Evolutionary conservation across 2,888 invertebrate genomes (phyloP), one percentile per base, ranked within the genome.

Genomic region (Bembecia ichneumoniformis): DNA sequence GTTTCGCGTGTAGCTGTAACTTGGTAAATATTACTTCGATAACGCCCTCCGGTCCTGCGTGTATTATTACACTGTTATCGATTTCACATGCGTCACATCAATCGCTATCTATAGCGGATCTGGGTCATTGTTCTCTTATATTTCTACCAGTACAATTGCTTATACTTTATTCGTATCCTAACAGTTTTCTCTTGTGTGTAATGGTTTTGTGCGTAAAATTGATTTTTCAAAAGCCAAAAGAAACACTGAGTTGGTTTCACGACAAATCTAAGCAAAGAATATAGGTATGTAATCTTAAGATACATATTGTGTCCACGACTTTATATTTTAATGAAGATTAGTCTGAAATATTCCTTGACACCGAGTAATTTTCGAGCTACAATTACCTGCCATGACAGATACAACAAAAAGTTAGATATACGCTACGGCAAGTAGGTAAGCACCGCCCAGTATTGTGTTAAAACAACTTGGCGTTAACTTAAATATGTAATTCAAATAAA

Each of bases 101-200:
- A 83, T 82, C 73, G 77, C 82, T 83, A 86, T 86, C 86, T 80
- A 75, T 71, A 67, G 66, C 71, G 71, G 77, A 87, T 84, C 81
- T 87, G 77, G 86, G 87, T 87, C 87, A 84, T 83, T 84, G 83
- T 83, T 87, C 81, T 79, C 82, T 84, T 77, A 73, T 79, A 74
- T 71, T 77, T 77, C 28, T 9, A 28, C 2, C 28, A 28, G 28
- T 28, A 28, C 28, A 28, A 28, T 2, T 28, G 28, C 9, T 7
- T 9, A 28, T 28, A 28, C 9, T 28, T 7, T 28, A 28, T 9
- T 28, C 3, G 28, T 9, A 28, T 28, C 28, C 28, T 28, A 28
- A 28, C 28, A 5, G 28, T 28, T 28, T 28, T 28, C 9, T 2
- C 28, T 28, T 28, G 7, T 2, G 7, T 28, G 28, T 28, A 9